phyloP scores from a whole-genome alignment of 2,797 vertebrate genomes.

The Xerus rutilus region DNA sequence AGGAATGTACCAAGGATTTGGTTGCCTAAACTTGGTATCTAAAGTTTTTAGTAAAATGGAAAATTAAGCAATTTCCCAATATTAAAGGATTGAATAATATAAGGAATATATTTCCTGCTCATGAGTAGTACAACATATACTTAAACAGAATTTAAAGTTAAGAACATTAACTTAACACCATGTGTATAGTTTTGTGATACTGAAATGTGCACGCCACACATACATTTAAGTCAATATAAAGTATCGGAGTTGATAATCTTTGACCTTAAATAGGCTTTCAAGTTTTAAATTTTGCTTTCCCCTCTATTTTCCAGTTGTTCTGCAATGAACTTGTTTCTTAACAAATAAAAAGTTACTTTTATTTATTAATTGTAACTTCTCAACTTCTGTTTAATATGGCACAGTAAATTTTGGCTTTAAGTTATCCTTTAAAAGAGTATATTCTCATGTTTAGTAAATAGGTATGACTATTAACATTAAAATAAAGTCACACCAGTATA shows the following conservation, averaged over 20 bases:
- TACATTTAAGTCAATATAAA: not conserved
- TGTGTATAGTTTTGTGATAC: not conserved
- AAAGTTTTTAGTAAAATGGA: not conserved
- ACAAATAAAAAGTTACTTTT: not conserved
- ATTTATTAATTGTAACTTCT: not conserved
- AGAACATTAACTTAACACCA: not conserved
- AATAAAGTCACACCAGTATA: not conserved
- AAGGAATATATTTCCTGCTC: not conserved
- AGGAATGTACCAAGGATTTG: not conserved
- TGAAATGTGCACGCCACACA: not conserved
- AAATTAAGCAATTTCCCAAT: not conserved
- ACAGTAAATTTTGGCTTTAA: slow-evolving; percentile 11
- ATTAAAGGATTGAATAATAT: not conserved
- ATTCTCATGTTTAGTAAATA: not conserved
- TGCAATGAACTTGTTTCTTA: not conserved
- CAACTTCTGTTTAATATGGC: not conserved
- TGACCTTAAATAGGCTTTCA: not conserved
- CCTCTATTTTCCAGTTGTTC: not conserved
- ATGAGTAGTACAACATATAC: not conserved
- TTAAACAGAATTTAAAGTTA: not conserved
- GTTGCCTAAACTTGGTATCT: not conserved
- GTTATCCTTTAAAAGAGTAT: not conserved
- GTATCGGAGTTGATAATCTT: not conserved
- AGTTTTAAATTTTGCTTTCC: not conserved
- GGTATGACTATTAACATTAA: not conserved